phyloP scores from a whole-genome alignment of 2,888 invertebrate genomes.

The Drosophila gaucha region DNA sequence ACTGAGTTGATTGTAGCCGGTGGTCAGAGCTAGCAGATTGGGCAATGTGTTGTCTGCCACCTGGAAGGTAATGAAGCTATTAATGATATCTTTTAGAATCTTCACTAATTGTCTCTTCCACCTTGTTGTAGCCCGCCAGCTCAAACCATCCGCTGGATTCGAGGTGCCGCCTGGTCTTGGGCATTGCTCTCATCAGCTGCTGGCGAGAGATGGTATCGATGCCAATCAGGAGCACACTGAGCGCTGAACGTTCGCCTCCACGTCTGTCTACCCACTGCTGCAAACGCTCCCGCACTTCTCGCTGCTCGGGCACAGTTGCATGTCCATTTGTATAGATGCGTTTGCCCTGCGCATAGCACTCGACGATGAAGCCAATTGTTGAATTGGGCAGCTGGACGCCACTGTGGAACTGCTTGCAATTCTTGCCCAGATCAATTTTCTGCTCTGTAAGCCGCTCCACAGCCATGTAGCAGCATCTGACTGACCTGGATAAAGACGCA shows the following conservation, averaged over 20 bases:
- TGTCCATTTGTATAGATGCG: slow-evolving; percentile 85
- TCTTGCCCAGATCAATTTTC: slow-evolving; percentile 61
- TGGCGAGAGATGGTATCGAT: slow-evolving; percentile 93
- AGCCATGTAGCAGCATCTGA: slow-evolving; percentile 81
- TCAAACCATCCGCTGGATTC: slow-evolving; percentile 87
- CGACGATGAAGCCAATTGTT: slow-evolving; percentile 85
- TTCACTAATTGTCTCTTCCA: slow-evolving; percentile 54
- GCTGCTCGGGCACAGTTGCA: slow-evolving; percentile 86
- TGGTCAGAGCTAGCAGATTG: slow-evolving; percentile 92
- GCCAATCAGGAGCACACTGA: slow-evolving; percentile 88
- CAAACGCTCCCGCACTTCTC: slow-evolving; percentile 85
- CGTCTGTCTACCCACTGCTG: slow-evolving; percentile 58
- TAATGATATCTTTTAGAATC: neutral
- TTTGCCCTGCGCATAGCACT: slow-evolving; percentile 84
- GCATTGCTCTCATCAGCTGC: slow-evolving; percentile 90
- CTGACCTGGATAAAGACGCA: slow-evolving; percentile 14
- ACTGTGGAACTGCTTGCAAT: slow-evolving; percentile 85
- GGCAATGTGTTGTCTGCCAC: slow-evolving; percentile 94
- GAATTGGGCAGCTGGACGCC: slow-evolving; percentile 80
- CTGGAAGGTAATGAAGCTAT: slow-evolving; percentile 76
- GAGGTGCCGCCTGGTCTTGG: slow-evolving; percentile 88
- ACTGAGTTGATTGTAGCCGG: slow-evolving; percentile 87
- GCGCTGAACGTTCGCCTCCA: neutral
- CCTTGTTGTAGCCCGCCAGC: slow-evolving; percentile 89
- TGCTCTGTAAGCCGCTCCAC: slow-evolving; percentile 76